These are phyloP conservation scores for Ptilonorhynchus violaceus DNA, from an alignment of 2,113 vertebrate species.

Conservation along the genomic window DNA sequence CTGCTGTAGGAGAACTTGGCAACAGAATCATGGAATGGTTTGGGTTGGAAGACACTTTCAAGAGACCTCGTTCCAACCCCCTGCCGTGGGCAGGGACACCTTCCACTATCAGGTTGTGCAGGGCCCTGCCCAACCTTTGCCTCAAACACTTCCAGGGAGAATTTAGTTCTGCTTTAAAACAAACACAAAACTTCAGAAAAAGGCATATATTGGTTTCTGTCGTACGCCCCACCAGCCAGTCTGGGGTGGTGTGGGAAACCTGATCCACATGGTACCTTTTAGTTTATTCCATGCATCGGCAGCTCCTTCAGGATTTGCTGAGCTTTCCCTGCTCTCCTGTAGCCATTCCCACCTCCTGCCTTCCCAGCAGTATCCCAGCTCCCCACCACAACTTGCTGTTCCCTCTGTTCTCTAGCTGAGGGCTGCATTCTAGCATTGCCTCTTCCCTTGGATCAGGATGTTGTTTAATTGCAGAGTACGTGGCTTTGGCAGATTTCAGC, in stretches of 20 bases:
- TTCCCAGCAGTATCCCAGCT: background rate
- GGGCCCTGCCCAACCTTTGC: background rate
- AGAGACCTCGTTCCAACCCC: rapidly evolving
- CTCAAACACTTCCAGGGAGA: background rate
- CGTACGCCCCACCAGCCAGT: rapidly evolving
- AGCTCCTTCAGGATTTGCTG: background rate
- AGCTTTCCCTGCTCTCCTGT: background rate
- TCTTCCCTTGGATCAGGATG: background rate
- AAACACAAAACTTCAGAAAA: background rate
- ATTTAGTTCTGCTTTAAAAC: background rate
- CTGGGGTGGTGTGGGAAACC: background rate
- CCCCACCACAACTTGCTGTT: background rate
- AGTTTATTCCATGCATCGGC: background rate
- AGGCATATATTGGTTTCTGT: background rate
- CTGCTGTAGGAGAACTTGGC: background rate
- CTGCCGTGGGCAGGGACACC: background rate
- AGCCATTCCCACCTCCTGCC: background rate
- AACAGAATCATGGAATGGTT: background rate
- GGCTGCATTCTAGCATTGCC: background rate
- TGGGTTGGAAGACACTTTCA: background rate
- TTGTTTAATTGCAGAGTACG: background rate
- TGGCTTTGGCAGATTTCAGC: background rate
- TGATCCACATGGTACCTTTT: background rate
- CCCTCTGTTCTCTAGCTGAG: background rate
- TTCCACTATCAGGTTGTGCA: background rate